phyloP scores from a whole-genome alignment of 2,888 invertebrate species.

The Tenthredo notha region DNA sequence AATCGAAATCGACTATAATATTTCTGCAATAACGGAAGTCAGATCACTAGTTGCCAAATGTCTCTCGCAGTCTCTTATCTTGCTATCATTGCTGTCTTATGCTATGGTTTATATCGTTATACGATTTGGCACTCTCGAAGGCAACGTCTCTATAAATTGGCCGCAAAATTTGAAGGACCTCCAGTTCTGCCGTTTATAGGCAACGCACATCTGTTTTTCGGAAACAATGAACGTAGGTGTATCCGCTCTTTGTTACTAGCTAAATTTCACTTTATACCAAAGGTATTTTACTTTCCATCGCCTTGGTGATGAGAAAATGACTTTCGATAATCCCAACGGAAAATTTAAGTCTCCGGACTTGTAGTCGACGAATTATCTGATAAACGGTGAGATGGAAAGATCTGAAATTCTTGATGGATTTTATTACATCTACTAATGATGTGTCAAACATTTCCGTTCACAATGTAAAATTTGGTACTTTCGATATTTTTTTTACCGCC shows the following conservation, averaged over 20 bases:
- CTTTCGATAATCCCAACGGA: too few species aligned
- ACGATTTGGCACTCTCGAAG: background rate
- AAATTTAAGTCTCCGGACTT: too few species aligned
- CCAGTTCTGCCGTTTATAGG: background rate
- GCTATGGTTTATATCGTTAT: background rate
- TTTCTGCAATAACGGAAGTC: background rate
- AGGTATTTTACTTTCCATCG: too few species aligned
- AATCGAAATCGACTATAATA: background rate
- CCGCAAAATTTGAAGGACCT: background rate
- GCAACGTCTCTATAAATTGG: constrained; percentile 7
- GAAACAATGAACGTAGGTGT: background rate
- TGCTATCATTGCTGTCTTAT: background rate
- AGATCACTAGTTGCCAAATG: constrained; percentile 77
- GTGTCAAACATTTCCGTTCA: too few species aligned
- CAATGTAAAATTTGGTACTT: too few species aligned
- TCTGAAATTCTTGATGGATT: too few species aligned
- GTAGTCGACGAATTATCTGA: too few species aligned
- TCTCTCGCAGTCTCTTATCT: background rate
- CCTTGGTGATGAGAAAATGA: too few species aligned
- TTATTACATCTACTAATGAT: too few species aligned
- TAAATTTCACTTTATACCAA: background rate
- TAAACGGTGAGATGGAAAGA: too few species aligned
- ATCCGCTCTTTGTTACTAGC: background rate
- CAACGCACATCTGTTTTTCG: background rate
- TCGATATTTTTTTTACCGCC: too few species aligned